Base-by-base conservation (phyloP, 2,113 vertebrate genomes). In the Myotis brandtii region DNA sequence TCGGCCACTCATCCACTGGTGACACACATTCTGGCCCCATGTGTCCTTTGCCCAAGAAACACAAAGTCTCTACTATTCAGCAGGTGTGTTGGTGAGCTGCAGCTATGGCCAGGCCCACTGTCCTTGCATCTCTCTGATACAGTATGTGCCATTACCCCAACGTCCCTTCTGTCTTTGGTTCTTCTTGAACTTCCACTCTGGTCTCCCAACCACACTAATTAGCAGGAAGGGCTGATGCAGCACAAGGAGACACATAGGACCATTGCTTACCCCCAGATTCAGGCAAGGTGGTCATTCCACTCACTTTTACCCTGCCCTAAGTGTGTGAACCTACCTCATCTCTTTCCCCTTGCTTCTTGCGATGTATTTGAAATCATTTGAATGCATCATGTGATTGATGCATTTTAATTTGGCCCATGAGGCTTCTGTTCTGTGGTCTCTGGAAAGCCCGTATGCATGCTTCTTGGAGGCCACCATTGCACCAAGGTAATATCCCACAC, bases 1-100 rank as follows among this genome's bases (percentile, higher is more conserved):
- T 93, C 0, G 1, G 77, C 37, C 89, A 93, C 82, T 96, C 86
- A 80, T 87, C 86, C 72, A 91, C 6, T 92, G 86, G 52, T 75
- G 76, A 94, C 50, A 94, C 72, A 50, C 69, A 94, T 85, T 94
- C 69, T 86, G 46, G 67, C 30, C 72, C 77, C 66, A 86, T 67
- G 59, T 50, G 67, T 27, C 72, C 52, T 88, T 89, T 94, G 73
- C 34, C n/a, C 73, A 89, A 91, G 81, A 95, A 96, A 94, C 27
- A 96, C 43, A 80, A 95, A 97, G 37, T 18, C n/a, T 73, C 67
- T 90, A 85, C 13, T 76, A 91, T 95, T 88, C 32, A 77, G 50
- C 30, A 91, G 66, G n/a, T 17, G 56, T 76, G 52, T 2, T 87
- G 76, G 54, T 3, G 4, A 96, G 70, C 85, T 82, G 80, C n/a